These are phyloP conservation scores for Luidia sarsii DNA, from an alignment of 53 echinoderm and acorn worm species.

Conservation along the genomic window DNA sequence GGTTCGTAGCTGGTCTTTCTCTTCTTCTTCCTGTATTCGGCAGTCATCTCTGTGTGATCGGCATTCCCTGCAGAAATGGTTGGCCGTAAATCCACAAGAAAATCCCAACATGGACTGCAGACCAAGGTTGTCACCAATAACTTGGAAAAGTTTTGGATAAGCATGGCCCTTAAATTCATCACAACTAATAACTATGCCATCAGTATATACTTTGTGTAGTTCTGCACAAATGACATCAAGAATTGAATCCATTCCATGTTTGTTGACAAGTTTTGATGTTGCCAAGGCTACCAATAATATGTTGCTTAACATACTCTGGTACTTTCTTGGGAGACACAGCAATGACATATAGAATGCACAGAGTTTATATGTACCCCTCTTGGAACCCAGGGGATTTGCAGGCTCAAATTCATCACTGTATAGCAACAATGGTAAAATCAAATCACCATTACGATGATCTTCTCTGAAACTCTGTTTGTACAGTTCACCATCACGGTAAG, in stretches of 20 bases:
- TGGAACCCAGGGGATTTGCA: conserved; percentile 51
- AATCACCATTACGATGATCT: no score
- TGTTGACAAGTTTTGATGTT: conserved; percentile 47
- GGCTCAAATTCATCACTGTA: conserved; percentile 49
- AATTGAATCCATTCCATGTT: conserved; percentile 63
- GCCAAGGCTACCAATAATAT: conserved; percentile 57
- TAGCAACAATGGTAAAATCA: conserved; percentile 1
- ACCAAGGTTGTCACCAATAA: conserved; percentile 55
- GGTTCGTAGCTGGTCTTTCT: conserved; percentile 34
- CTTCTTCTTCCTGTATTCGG: conserved; percentile 43
- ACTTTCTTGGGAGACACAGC: conserved; percentile 45
- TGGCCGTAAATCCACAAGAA: conserved; percentile 59
- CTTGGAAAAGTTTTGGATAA: conserved; percentile 51
- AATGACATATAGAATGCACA: conserved; percentile 58
- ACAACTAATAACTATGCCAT: conserved; percentile 20
- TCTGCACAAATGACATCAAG: conserved; percentile 39
- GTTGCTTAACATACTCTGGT: conserved; percentile 46
- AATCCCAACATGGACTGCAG: conserved; percentile 44
- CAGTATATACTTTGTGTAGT: conserved; percentile 23
- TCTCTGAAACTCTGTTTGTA: neutral
- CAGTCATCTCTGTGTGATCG: conserved; percentile 36
- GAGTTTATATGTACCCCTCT: conserved; percentile 38
- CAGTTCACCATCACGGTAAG: conserved; percentile 35
- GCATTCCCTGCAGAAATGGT: conserved; percentile 47
- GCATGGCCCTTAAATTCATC: conserved; percentile 43